phyloP scores from a whole-genome alignment of 1,140 invertebrate species.

The Drosophila busckii region DNA sequence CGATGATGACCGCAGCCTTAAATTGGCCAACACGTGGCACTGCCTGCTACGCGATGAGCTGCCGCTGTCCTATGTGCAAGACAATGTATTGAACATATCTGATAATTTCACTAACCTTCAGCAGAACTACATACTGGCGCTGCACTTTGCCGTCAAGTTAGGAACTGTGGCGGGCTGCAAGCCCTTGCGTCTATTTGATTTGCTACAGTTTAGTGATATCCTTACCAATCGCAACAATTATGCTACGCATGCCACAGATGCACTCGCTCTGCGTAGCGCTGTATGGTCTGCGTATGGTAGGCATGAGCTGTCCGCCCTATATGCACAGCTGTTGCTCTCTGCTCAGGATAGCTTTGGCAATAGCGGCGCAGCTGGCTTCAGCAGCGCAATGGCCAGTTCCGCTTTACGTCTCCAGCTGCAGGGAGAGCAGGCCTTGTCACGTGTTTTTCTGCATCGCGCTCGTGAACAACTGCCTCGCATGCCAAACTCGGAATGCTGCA shows the following conservation, averaged over 20 bases:
- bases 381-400: constrained; percentile 86
- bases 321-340: constrained; percentile 86
- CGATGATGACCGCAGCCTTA: constrained; percentile 90
- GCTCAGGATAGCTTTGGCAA: constrained; percentile 79
- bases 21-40: constrained; percentile 91
- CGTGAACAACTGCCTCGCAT: constrained; percentile 83
- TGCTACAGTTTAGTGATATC: constrained; percentile 90
- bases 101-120: constrained; percentile 81
- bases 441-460: constrained; percentile 81
- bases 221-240: constrained; percentile 91
- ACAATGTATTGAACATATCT: constrained; percentile 41
- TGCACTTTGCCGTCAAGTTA: constrained; percentile 83
- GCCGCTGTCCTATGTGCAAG: constrained; percentile 47
- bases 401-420: constrained; percentile 82
- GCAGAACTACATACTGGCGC: constrained; percentile 83
- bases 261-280: constrained; percentile 88
- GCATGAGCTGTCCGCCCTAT: constrained; percentile 88
- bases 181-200: constrained; percentile 82
- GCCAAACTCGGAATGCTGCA: constrained; percentile 83
- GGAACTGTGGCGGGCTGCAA: constrained; percentile 72
- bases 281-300: constrained; percentile 93
- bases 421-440: constrained; percentile 82
- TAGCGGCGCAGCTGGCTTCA: constrained; percentile 85
- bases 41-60: constrained; percentile 82
- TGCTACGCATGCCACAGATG: constrained; percentile 88